These are phyloP conservation scores for Cololabis saira DNA, from an alignment of 2,113 vertebrate species.

Conservation along the genomic window DNA sequence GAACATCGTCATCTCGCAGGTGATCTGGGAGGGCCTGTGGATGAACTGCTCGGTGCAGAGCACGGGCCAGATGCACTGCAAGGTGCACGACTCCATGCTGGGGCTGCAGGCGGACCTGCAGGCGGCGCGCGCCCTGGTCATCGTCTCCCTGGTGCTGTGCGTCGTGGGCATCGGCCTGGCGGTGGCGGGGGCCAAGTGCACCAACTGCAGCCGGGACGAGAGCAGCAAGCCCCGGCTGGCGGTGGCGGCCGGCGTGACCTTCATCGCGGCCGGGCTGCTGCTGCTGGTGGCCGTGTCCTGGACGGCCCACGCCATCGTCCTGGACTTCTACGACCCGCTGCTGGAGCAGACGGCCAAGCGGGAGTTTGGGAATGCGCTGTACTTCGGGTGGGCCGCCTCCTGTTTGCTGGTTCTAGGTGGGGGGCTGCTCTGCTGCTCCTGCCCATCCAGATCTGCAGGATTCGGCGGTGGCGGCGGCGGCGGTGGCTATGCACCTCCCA, in stretches of 20 bases:
- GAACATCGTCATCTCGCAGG: constrained; percentile 85
- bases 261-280: constrained; percentile 74
- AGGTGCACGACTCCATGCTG: constrained; percentile 83
- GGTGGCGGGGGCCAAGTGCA: constrained; percentile 83
- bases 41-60: constrained; percentile 87
- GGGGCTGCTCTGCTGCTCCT: constrained; percentile 81
- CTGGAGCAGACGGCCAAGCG: constrained; percentile 82
- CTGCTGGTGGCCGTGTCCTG: constrained; percentile 82
- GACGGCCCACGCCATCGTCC: constrained; percentile 81
- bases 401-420: constrained; percentile 81
- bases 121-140: constrained; percentile 77
- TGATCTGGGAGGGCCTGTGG: constrained; percentile 86
- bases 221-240: constrained; percentile 77
- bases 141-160: constrained; percentile 76
- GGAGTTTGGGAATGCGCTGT: constrained; percentile 84
- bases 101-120: constrained; percentile 79
- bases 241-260: constrained; percentile 69
- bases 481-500: constrained; percentile 30
- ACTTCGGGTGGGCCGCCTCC: constrained; percentile 84
- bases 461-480: constrained; percentile 14
- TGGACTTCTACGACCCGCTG: constrained; percentile 80
- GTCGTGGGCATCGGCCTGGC: constrained; percentile 76
- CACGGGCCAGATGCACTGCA: constrained; percentile 87
- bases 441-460: constrained; percentile 44
- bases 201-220: constrained; percentile 77